Base-by-base conservation (phyloP, 2,888 invertebrate species). In the Blastobasis adustella region DNA sequence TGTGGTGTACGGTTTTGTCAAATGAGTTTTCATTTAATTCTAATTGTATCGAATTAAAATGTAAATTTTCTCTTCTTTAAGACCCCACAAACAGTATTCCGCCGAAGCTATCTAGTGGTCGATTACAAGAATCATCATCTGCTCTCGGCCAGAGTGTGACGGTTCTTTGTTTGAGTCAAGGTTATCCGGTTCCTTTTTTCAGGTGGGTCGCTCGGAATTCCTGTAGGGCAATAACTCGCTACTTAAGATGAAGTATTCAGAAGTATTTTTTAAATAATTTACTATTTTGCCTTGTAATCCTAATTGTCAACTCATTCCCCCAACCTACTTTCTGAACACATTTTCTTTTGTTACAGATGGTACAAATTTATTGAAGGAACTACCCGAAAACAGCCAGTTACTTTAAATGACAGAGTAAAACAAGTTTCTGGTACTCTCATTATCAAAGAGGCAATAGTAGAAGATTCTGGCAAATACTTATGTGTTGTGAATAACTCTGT, bases 401-500 rank as follows among this genome's bases (percentile, higher is more conserved):
- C 93, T 42, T 85, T 97, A 59, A 95, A 96, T 75, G 97, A 97
- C 57, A 91, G 97, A 66, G 94, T 97, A 23, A 95, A 96, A 68
- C 97, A 97, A 89, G 95, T 96, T 10, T 97, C 97, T 56, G 98
- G 98, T 53, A 98, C 98, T 56, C 89, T 98, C 65, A 96, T 98
- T 63, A 97, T 98, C 62, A 93, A 95, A 59, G 95, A 96, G 73
- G 96, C 97, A 9, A 93, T 94, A 67, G 96, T 97, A 45, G 95
- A 95, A 68, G 98, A 98, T 81, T 96, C 96, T 58, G 98, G 98
- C 67, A 96, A 96, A 84, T 98, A 98, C 76, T 86, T 96, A 56
- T 98, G 98, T 78, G 95, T 97, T 58, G 98, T 97, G 1, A 97
- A 96, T 74, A 98, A 98, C 78, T 95, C 96, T 0, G 96, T 98